Evolutionary conservation across 2,113 vertebrate species (phyloP).

Genomic region (Fulmarus glacialis): DNA sequence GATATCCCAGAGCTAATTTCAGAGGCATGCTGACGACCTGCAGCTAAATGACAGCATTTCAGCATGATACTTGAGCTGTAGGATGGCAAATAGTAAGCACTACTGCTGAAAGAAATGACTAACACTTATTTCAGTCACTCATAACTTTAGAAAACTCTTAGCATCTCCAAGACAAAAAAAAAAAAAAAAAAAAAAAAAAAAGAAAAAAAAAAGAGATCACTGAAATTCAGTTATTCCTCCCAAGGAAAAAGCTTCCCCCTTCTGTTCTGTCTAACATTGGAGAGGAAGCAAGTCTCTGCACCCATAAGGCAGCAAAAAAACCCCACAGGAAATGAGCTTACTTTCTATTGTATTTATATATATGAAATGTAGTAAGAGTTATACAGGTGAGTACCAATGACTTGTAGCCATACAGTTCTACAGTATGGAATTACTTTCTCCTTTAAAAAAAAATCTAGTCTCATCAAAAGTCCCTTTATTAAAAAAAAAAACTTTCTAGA

Average conservation of each 20-base stretch:
- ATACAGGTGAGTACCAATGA: not conserved
- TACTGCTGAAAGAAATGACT: not conserved
- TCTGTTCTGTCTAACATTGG: not conserved
- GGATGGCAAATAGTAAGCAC: not conserved
- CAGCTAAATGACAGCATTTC: constrained; percentile 7
- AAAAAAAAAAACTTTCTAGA: not conserved
- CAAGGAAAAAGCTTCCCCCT: not conserved
- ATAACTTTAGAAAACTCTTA: not conserved
- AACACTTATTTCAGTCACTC: not conserved
- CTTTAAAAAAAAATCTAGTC: not conserved
- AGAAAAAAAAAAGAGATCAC: not conserved
- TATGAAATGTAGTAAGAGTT: not conserved
- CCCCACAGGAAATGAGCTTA: not conserved
- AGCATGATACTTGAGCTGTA: not conserved
- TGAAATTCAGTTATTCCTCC: not conserved
- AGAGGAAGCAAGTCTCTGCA: not conserved
- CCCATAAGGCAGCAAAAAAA: not conserved
- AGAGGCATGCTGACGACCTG: not conserved
- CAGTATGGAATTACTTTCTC: not conserved
- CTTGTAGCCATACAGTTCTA: not conserved
- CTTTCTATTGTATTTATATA: not conserved
- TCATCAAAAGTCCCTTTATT: not conserved
- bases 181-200: not conserved
- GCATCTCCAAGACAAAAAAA: not conserved
- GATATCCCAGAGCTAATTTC: not conserved